Percentiles rank a stretch among this genome's conserved stretches.
phyloP scores from a whole-genome alignment of 1,140 invertebrate species.

The Drosophila arawakana region DNA sequence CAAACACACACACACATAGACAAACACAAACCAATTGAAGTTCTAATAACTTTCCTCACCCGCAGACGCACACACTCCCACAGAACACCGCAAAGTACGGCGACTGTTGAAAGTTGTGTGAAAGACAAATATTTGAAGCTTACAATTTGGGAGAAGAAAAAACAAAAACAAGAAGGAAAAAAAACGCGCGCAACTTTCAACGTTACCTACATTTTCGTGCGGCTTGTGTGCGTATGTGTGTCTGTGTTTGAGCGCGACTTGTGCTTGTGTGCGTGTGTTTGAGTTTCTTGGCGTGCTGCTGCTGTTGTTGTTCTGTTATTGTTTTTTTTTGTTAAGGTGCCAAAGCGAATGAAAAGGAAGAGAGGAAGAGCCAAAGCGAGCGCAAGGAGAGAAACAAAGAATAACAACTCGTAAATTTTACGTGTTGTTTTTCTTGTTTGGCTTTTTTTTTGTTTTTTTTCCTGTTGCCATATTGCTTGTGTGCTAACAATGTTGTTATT shows the following conservation, averaged over 20 bases:
- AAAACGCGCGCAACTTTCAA: slow-evolving; percentile 45
- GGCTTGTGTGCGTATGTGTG: slow-evolving; percentile 8
- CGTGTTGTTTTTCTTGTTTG: slow-evolving; percentile 9
- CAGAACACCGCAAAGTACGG: neutral
- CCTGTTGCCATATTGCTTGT: slow-evolving; percentile 36
- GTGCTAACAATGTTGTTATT: slow-evolving; percentile 46
- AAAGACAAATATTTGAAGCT: slow-evolving; percentile 42
- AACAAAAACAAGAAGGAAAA: slow-evolving; percentile 6
- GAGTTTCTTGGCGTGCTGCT: slow-evolving; percentile 12
- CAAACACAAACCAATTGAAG: neutral
- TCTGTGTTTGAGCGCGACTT: neutral
- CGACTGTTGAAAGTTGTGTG: slow-evolving; percentile 29
- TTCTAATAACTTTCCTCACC: slow-evolving; percentile 3
- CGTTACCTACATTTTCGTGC: slow-evolving; percentile 24
- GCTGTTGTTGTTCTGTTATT: slow-evolving; percentile 16
- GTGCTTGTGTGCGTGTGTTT: slow-evolving; percentile 4
- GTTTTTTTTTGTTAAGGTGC: slow-evolving; percentile 38
- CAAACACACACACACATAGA: neutral
- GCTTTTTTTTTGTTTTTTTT: slow-evolving; percentile 40
- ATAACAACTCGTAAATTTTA: slow-evolving; percentile 19
- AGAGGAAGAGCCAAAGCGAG: slow-evolving; percentile 4
- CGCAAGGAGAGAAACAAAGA: neutral
- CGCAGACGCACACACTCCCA: neutral
- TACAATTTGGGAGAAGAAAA: slow-evolving; percentile 14
- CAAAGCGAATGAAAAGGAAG: slow-evolving; percentile 17